phyloP scores from a whole-genome alignment of 2,797 vertebrate genomes.

The Manis javanica region DNA sequence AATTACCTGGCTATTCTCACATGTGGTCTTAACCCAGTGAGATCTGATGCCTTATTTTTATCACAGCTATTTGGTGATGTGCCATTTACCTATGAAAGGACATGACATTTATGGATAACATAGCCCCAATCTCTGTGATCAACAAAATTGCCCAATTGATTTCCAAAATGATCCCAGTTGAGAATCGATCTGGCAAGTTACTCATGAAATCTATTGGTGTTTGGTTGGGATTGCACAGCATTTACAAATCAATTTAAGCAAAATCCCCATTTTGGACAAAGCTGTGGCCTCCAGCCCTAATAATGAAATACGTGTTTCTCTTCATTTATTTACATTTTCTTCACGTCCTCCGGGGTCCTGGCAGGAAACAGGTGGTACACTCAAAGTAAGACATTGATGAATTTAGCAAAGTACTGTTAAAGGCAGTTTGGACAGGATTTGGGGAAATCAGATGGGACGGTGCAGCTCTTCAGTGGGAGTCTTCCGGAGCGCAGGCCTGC shows the following conservation, averaged over 20 bases:
- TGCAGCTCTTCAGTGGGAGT: background rate
- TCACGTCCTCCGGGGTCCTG: background rate
- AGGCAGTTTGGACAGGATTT: background rate
- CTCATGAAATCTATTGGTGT: slow-evolving; percentile 6
- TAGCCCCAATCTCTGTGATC: background rate
- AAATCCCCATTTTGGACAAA: slow-evolving; percentile 15
- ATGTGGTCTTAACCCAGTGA: background rate
- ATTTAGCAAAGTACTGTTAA: background rate
- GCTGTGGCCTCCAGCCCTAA: background rate
- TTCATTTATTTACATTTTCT: background rate
- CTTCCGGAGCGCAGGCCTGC: background rate
- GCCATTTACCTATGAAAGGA: background rate
- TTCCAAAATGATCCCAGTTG: background rate
- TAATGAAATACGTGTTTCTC: background rate
- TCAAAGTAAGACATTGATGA: slow-evolving; percentile 29
- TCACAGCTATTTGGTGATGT: background rate
- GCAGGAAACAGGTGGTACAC: background rate
- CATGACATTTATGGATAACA: background rate
- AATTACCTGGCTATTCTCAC: background rate
- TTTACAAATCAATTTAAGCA: slow-evolving; percentile 42
- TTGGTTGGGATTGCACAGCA: background rate
- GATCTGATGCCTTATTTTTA: background rate
- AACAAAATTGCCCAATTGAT: background rate
- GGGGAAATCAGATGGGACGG: background rate
- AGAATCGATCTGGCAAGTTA: background rate